Evolutionary conservation across 2,113 vertebrate genomes (phyloP), one percentile per base, ranked within the genome.

Genomic region (Psilopogon haemacephalus): DNA sequence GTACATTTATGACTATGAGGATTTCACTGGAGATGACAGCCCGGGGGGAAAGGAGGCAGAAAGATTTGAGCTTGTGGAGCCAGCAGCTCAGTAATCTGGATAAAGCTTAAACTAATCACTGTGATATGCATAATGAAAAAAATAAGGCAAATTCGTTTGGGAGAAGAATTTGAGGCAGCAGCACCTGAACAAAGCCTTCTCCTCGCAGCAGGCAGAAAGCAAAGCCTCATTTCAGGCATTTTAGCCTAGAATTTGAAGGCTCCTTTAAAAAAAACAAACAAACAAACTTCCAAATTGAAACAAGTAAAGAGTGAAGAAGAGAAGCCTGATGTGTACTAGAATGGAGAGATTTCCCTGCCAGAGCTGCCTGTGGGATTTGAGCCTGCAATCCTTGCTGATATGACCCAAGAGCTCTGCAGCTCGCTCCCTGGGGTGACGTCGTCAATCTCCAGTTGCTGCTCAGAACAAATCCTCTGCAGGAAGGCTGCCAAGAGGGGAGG

Each of bases 101-200:
- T 94, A 80, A 93, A 88, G 92, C 88, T 93, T 93, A 90, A 88
- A 92, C 52, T 90, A 91, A 91, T 90, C 92, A 78, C 69, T 84
- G 48, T 68, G 88, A 44, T 11, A 27, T 72, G 35, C 38, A 38
- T 90, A 91, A 88, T 81, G 69, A 91, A 96, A 93, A 93, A 95
- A 95, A 91, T 77, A 65, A 90, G 80, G 92, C 78, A 71, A 86
- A 81, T 88, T 84, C 18, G 0, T 89, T 89, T 78, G 84, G 73
- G 76, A 78, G 38, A 44, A n/a, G 64, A 90, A 78, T 90, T 95
- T 68, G 37, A 48, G 79, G 73, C 91, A 91, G 65, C n/a, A n/a
- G n/a, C 54, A 95, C 76, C 73, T 90, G 76, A 90, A 64, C 71
- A 60, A 91, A 88, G 56, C 27, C 33, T 55, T n/a, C 44, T 62